Evolutionary conservation across 1,140 invertebrate genomes (phyloP).

Genomic region (Stegodyphus mimosarum): DNA sequence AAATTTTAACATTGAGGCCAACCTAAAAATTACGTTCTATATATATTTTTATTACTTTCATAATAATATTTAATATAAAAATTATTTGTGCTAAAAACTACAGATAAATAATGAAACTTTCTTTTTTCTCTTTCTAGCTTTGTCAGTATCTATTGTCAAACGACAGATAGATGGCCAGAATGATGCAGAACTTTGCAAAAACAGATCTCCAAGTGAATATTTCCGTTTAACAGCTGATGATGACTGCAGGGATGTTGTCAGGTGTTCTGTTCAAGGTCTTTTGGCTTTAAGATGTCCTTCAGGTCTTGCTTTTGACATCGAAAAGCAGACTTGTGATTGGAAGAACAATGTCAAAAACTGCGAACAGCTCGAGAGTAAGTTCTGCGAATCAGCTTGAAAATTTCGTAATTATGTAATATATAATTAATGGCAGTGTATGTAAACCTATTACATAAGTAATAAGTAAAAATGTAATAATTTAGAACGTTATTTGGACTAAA

Average conservation of each 20-base stretch:
- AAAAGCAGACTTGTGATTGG: constrained; percentile 96
- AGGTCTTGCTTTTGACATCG: constrained; percentile 90
- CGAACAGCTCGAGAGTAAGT: constrained; percentile 71
- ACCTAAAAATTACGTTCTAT: too few species aligned
- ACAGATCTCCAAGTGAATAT: constrained; percentile 94
- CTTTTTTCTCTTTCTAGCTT: constrained; percentile 21
- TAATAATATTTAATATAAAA: too few species aligned
- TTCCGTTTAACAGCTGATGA: constrained; percentile 90
- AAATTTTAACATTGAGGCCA: too few species aligned
- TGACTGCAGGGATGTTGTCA: constrained; percentile 93
- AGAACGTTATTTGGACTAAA: too few species aligned
- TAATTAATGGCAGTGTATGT: too few species aligned
- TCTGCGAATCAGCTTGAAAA: too few species aligned
- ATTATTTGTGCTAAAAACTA: too few species aligned
- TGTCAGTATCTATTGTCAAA: constrained; percentile 55
- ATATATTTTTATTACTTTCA: too few species aligned
- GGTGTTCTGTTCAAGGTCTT: constrained; percentile 93
- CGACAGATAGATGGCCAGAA: constrained; percentile 53
- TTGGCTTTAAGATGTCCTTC: constrained; percentile 94
- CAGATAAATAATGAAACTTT: background rate
- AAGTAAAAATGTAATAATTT: too few species aligned
- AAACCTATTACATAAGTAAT: too few species aligned
- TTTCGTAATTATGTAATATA: too few species aligned
- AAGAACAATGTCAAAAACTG: constrained; percentile 94
- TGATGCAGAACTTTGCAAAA: constrained; percentile 83